Conservation (phyloP, 2,888 invertebrate genomes). For the Synanthedon vespiformis region DNA sequence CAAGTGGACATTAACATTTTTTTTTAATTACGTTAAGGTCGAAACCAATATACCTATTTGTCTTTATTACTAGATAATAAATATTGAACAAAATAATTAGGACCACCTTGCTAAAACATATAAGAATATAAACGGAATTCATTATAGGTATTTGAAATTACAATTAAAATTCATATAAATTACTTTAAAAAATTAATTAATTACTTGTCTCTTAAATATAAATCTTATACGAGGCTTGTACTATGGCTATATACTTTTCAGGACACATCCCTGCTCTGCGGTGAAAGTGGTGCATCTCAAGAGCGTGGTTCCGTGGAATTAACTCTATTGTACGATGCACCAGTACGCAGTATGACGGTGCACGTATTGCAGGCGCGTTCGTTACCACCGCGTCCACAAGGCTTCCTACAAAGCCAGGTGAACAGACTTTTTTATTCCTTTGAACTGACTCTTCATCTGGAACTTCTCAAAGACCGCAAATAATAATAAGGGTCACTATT, state of each 20-base stretch:
- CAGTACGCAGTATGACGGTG: constrained; percentile 91
- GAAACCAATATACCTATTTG: too few relatives aligned
- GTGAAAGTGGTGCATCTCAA: constrained; percentile 59
- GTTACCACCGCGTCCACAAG: constrained; percentile 74
- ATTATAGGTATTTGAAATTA: neutral
- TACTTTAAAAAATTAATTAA: neutral
- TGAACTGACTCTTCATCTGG: too few relatives aligned
- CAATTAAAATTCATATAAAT: neutral
- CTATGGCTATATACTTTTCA: constrained; percentile 12
- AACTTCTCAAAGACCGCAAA: too few relatives aligned
- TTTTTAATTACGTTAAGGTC: too few relatives aligned
- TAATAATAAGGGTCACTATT: too few relatives aligned
- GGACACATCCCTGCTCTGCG: constrained; percentile 64
- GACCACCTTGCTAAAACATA: too few relatives aligned
- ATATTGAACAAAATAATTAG: too few relatives aligned
- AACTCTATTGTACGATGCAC: constrained; percentile 89
- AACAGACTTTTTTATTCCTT: too few relatives aligned
- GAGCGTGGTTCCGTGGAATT: constrained; percentile 86
- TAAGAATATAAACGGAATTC: too few relatives aligned
- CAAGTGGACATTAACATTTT: too few relatives aligned
- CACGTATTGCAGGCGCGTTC: constrained; percentile 90
- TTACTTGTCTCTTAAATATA: neutral
- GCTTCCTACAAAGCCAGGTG: constrained; percentile 54
- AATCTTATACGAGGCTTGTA: neutral
- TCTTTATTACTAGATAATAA: too few relatives aligned